Base-by-base conservation (phyloP, 37 sponge, comb jelly and placozoan genomes). In the Beroe ovata region DNA sequence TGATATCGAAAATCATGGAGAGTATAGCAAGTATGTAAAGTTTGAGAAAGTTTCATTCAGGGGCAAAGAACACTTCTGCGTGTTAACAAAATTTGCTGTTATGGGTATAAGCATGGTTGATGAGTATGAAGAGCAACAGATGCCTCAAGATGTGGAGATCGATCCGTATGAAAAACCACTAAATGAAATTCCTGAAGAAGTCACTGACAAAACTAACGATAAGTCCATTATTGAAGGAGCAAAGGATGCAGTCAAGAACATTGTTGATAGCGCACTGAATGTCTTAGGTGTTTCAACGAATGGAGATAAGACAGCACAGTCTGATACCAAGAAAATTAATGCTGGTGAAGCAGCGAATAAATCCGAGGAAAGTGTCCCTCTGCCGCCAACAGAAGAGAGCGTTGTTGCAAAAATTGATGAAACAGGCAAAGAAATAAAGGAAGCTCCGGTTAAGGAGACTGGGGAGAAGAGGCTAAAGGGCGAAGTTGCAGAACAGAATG, bases 41-140 rank as follows among this genome's bases (percentile, higher is more conserved):
- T 77, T 77, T 77, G 84, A 77, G 54, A 77, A 77, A 35, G 33
- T 77, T 21, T 40, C 84, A 22, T 42, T n/a, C 38, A 30, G 84
- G 6, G 84, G 84, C 8, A 77, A 77, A 23, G 84, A 77, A 42
- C 84, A 77, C 25, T 77, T 77, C 33, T 77, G 84, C 41, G 84
- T 77, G 36, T 54, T 77, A 21, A 28, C 84, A 19, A 42, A 30
- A 21, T 77, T 77, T 42, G 54, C 4, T 42, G 47, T 77, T 21
- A 23, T 77, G 22, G 84, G 84, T 21, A 77, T 77, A 54, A 77
- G 84, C 25, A 77, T 77, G 84, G 84, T 77, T 0, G 84, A 77
- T 77, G 84, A 77, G 23, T 77, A 77, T 77, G 84, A 77, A 42
- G 84, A 77, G 33, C 38, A 36, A 18, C 84, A 77, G 22, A 25